These are phyloP conservation scores for Graptemys geographica DNA, from an alignment of 2,797 vertebrate genomes.

Conservation along the genomic window DNA sequence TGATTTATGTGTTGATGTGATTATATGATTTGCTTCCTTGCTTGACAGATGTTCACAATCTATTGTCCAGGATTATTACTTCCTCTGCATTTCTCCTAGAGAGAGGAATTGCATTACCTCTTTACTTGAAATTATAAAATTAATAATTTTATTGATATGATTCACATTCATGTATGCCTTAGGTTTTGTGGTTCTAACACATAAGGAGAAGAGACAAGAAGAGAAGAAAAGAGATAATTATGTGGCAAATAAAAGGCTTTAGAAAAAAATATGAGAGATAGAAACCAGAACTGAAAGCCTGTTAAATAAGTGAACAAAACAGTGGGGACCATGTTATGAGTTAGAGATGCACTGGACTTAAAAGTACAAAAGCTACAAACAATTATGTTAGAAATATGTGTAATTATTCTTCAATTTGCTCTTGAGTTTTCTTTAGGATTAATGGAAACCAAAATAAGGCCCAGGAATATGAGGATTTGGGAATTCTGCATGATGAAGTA, in stretches of 20 bases:
- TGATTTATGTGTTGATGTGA: constrained; percentile 62
- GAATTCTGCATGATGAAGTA: background rate
- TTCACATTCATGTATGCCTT: constrained; percentile 24
- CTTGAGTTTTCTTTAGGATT: background rate
- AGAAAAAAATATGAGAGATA: background rate
- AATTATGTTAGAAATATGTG: background rate
- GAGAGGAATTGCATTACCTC: constrained; percentile 3
- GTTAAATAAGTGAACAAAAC: background rate
- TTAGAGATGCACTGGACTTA: background rate
- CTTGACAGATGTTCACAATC: constrained; percentile 65
- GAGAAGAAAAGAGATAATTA: too few relatives aligned
- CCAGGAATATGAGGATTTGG: background rate
- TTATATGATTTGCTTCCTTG: constrained; percentile 56
- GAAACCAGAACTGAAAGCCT: background rate
- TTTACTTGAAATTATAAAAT: constrained; percentile 40
- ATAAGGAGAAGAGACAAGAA: background rate
- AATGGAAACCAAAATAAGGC: constrained; percentile 20
- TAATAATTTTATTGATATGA: constrained; percentile 37
- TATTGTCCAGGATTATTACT: constrained; percentile 54
- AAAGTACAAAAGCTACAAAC: background rate
- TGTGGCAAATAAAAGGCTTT: background rate
- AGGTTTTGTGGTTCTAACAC: background rate
- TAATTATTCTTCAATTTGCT: background rate
- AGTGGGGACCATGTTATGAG: background rate
- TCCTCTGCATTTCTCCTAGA: constrained; percentile 40